Conservation (phyloP, 2,888 invertebrate species). For the Drosophila formosana region DNA sequence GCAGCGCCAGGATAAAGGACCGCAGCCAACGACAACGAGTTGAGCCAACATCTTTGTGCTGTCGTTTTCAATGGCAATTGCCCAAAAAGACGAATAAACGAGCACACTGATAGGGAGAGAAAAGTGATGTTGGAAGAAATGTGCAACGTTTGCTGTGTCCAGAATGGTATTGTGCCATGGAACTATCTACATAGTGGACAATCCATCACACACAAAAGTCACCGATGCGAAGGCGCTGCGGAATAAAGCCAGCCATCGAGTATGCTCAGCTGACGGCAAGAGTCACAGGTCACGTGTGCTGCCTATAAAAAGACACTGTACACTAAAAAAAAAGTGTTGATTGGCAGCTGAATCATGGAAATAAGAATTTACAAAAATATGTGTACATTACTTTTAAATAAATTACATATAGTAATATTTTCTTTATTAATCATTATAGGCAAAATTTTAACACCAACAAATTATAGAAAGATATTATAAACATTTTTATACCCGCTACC, state of each 20-base stretch:
- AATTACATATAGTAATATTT: not conserved
- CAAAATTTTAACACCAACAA: too few species aligned
- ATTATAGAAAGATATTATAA: too few species aligned
- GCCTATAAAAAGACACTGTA: constrained; percentile 7
- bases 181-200: constrained; percentile 22
- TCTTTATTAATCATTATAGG: too few species aligned
- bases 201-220: constrained; percentile 42
- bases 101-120: not conserved
- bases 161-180: constrained; percentile 6
- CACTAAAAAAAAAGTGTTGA: not conserved
- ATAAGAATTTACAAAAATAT: too few species aligned
- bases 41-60: constrained; percentile 30
- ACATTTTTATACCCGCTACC: too few species aligned
- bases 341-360: not conserved
- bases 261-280: constrained; percentile 10
- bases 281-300: constrained; percentile 40
- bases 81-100: constrained; percentile 36
- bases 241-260: constrained; percentile 13
- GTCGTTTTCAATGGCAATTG: constrained; percentile 41
- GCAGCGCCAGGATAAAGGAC: constrained; percentile 32
- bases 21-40: constrained; percentile 22
- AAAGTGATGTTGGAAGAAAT: constrained; percentile 16
- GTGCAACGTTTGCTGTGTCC: constrained; percentile 34
- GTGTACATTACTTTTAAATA: not conserved
- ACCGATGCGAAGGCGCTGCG: constrained; percentile 19